phyloP scores from a whole-genome alignment of 2,113 vertebrate species.

The Calidris pugnax region DNA sequence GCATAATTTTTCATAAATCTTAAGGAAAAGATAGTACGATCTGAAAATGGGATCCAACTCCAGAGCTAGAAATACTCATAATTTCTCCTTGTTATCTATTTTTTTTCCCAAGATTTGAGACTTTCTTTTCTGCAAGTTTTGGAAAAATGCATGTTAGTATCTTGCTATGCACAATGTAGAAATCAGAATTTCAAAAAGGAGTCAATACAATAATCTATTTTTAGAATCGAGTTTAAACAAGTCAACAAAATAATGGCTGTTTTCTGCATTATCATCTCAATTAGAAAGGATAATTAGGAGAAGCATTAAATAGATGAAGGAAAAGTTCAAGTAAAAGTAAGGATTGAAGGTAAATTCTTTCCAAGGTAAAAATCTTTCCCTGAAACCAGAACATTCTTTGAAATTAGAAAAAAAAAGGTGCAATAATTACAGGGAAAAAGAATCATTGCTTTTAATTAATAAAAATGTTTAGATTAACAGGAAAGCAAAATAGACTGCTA shows the following conservation, averaged over 20 bases:
- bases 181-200: constrained; percentile 1
- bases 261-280: background rate
- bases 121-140: background rate
- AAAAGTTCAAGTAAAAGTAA: background rate
- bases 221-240: background rate
- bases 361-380: background rate
- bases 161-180: background rate
- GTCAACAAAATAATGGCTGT: background rate
- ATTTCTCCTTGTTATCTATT: background rate
- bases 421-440: background rate
- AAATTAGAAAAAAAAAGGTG: background rate
- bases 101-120: background rate
- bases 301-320: background rate
- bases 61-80: background rate
- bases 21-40: background rate
- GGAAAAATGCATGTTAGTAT: background rate
- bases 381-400: background rate
- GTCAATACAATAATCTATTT: background rate
- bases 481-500: background rate
- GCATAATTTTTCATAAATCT: background rate
- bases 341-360: background rate
- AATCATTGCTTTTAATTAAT: background rate
- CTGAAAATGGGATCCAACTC: background rate
- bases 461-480: background rate
- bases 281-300: background rate